Base-by-base conservation (phyloP, 2,888 invertebrate genomes). In the Heteromurus nitidus region DNA sequence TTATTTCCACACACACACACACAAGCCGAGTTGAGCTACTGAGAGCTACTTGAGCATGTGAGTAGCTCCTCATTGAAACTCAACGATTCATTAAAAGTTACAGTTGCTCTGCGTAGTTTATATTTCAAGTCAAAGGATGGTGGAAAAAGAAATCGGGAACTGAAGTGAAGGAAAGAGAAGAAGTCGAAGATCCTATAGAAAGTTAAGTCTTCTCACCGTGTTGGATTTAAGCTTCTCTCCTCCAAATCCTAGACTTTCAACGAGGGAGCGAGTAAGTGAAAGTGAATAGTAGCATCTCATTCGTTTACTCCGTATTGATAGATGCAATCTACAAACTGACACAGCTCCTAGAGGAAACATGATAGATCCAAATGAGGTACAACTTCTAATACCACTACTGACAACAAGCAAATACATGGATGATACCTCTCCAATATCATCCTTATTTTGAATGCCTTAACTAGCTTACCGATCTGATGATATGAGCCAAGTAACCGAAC, bases 81-180 rank as follows among this genome's bases (percentile, higher is more conserved):
- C 42, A 65, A 65, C 42, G 42, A 65, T 20, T 65, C 65, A 65
- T 65, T 65, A 65, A 65, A 64, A 65, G 65, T 65, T 65, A 65
- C 44, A 65, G 42, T 65, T 42, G 24, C 65, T 22, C 16, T n/a
- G 30, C 11, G 11, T 36, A 31, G 36, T 62, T 50, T 50, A 50
- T 26, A 26, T 55, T 55, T 24, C 55, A 22, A 24, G 50, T 55
- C 55, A 55, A 55, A 55, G 26, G 5, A 1, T 18, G 9, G 2
- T 18, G 9, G 9, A 26, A 5, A 7, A 55, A 55, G 9, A 55
- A 55, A 50, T 9, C 50, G 55, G 16, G 26, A 55, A 55, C 24
- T 55, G 55, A 20, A 50, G n/a, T 44, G 44, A n/a, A 44, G 44
- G n/a, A 44, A 44, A 50, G 20, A 50, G 9, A 50, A n/a, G n/a